These are phyloP conservation scores for Melieria omissa DNA, from an alignment of 2,888 invertebrate genomes.

Conservation along the genomic window DNA sequence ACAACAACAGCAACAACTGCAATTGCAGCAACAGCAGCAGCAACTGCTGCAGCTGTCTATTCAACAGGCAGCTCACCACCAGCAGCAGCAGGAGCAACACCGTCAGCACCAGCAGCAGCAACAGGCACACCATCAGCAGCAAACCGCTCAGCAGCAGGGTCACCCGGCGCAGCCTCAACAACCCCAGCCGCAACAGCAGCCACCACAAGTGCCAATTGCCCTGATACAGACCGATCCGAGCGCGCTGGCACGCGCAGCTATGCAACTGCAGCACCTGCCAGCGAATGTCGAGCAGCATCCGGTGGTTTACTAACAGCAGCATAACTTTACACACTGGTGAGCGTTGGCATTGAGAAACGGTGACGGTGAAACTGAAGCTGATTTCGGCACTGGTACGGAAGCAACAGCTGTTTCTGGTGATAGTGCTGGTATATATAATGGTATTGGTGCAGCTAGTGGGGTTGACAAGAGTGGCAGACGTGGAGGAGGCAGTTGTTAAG, in stretches of 20 bases:
- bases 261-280: slow-evolving; percentile 66
- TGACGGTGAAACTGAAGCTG: slow-evolving; percentile 27
- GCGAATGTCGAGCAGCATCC: slow-evolving; percentile 66
- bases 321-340: slow-evolving; percentile 41
- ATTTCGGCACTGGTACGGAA: slow-evolving; percentile 39
- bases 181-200: slow-evolving; percentile 57
- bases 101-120: slow-evolving; percentile 55
- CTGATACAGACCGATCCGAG: slow-evolving; percentile 64
- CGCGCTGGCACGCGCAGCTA: slow-evolving; percentile 64
- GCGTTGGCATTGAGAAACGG: slow-evolving; percentile 36
- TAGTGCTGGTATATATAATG: slow-evolving; percentile 33
- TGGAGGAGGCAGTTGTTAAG: no score
- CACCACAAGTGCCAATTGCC: slow-evolving; percentile 64
- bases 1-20: slow-evolving; percentile 51
- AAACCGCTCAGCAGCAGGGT: slow-evolving; percentile 55
- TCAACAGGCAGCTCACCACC: slow-evolving; percentile 56
- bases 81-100: slow-evolving; percentile 56
- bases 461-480: neutral
- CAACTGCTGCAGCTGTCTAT: slow-evolving; percentile 55
- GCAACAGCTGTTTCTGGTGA: slow-evolving; percentile 39
- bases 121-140: slow-evolving; percentile 58
- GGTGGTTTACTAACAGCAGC: slow-evolving; percentile 66
- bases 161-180: slow-evolving; percentile 55
- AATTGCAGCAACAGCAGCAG: slow-evolving; percentile 54
- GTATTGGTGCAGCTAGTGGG: slow-evolving; percentile 10